These are phyloP conservation scores for Hippocampus mohnikei DNA, from an alignment of 2,113 vertebrate genomes.

Conservation along the genomic window DNA sequence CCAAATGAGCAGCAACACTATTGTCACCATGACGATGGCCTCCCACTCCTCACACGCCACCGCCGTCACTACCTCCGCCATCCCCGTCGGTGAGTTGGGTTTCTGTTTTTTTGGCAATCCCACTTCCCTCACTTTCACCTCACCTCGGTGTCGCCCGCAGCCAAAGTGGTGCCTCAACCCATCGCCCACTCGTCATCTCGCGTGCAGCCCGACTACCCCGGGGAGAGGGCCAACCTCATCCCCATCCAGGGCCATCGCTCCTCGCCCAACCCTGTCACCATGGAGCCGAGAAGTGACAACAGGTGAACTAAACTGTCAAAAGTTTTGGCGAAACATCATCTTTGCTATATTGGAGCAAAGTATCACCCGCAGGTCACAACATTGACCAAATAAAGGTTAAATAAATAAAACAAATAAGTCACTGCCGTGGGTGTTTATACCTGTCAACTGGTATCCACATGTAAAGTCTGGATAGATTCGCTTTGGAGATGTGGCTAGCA, in stretches of 20 bases:
- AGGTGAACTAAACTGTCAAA: constrained; percentile 70
- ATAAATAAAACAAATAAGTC: too few species aligned
- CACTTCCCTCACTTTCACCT: not conserved
- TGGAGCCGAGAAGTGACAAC: constrained; percentile 94
- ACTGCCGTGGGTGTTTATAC: too few species aligned
- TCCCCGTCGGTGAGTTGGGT: constrained; percentile 87
- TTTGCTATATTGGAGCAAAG: too few species aligned
- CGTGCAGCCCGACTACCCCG: constrained; percentile 91
- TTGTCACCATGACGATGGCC: constrained; percentile 97
- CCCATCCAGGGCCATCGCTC: constrained; percentile 89
- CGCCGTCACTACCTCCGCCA: constrained; percentile 91
- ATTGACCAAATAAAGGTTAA: too few species aligned
- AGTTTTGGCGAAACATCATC: not conserved
- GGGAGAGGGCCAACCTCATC: constrained; percentile 88
- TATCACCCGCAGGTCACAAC: not conserved
- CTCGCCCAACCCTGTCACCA: constrained; percentile 92
- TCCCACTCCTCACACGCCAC: constrained; percentile 95
- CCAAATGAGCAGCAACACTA: constrained; percentile 88
- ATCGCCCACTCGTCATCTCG: constrained; percentile 91
- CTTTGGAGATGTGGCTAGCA: too few species aligned
- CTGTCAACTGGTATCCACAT: too few species aligned
- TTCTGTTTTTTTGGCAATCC: not conserved
- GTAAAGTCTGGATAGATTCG: too few species aligned
- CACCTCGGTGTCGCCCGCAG: constrained; percentile 57
- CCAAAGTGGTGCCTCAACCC: constrained; percentile 97